phyloP scores from a whole-genome alignment of 2,113 vertebrate genomes.

The Phalacrocorax aristotelis region DNA sequence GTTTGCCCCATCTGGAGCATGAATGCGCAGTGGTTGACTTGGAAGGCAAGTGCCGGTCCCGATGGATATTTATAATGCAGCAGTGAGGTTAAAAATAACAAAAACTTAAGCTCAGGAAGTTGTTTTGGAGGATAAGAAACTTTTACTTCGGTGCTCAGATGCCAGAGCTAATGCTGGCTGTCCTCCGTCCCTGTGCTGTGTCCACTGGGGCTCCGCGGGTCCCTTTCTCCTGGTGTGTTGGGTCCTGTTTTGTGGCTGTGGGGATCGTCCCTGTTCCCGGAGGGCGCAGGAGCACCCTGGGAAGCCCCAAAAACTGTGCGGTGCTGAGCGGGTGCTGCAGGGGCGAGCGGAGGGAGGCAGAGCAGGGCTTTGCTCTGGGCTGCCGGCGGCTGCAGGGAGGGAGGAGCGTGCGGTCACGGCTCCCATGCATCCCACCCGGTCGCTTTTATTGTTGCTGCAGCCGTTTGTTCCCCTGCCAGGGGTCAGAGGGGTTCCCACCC shows the following conservation, averaged over 20 bases:
- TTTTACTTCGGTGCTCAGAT: not conserved
- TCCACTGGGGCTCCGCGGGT: not conserved
- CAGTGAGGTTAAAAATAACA: conserved; percentile 23
- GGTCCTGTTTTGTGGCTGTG: not conserved
- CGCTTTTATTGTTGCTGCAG: not conserved
- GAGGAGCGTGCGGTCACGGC: accelerated
- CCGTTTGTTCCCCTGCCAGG: not conserved
- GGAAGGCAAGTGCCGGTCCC: not conserved
- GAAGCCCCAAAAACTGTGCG: not conserved
- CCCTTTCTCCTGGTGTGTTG: accelerated
- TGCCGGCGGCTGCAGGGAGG: not conserved
- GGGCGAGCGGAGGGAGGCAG: accelerated
- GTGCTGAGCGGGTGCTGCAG: not conserved
- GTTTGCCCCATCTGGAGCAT: conserved; percentile 17
- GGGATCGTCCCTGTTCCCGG: not conserved
- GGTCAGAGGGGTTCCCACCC: not conserved
- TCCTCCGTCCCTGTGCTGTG: not conserved
- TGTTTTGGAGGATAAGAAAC: not conserved
- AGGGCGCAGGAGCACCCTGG: accelerated
- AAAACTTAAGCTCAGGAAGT: conserved; percentile 4
- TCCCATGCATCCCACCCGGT: not conserved
- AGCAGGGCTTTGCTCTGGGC: not conserved
- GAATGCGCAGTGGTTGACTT: not conserved
- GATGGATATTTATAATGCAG: conserved; percentile 12
- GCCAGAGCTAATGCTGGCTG: not conserved